Base-by-base conservation (phyloP, 2,888 invertebrate species). In the Stenoptilia bipunctidactyla region DNA sequence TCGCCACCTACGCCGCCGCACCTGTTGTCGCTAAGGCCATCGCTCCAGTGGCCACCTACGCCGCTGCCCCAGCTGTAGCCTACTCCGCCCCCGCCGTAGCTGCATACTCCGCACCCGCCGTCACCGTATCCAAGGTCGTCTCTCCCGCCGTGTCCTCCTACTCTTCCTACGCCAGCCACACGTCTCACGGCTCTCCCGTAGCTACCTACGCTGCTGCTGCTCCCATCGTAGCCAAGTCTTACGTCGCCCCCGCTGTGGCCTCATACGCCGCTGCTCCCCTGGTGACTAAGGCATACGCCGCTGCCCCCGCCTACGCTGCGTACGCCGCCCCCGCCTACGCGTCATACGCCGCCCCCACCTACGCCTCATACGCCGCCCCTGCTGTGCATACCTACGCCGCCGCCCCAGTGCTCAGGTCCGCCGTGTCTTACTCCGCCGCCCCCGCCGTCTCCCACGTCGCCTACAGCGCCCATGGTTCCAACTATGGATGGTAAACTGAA, bases 401-500 rank as follows among this genome's bases (percentile, higher is more conserved):
- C 33, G 71, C 75, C 46, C 74, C 68, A 45, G 57, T 73, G 45
- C 70, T 72, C 47, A 66, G 80, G 39, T 74, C 79, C 44, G 63
- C 87, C 37, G 63, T 79, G 42, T 35, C 36, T 37, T 86, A 86
- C 70, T 79, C 83, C 15, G 86, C 89, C 34, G 87, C 88, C 34
- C 85, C 87, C 38, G 83, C 85, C 42, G 89, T 89, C 15, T 62
- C 63, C 15, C 69, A 66, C 42, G 57, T 59, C 42, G 57, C 61
- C 14, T 67, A 66, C 43, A 53, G 53, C 38, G 59, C 58, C 15
- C 71, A 75, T 47, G 74, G 89, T 50, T 86, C 87, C 48, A 85
- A 87, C 58, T 89, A 89, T 63, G 88, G 80, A 52, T 90, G 87
- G 86, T 90, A 85, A 86, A 68, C 67, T 64, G 64, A 61, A 66